Conservation (phyloP, 2,113 vertebrate genomes). For the Amia ocellicauda region DNA sequence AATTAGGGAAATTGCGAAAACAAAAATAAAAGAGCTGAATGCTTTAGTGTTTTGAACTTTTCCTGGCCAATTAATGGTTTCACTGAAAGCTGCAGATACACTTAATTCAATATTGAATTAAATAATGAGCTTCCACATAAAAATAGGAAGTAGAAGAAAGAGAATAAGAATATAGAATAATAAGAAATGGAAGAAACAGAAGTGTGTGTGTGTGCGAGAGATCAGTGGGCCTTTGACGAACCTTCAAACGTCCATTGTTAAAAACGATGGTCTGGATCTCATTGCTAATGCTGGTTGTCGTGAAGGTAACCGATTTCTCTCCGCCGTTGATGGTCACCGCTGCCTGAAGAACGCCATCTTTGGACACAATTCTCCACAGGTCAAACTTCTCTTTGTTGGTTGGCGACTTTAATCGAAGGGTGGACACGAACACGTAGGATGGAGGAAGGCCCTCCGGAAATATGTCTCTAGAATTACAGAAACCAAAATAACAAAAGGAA, state of each 20-base stretch:
- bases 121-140: neutral
- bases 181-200: too few relatives aligned
- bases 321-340: slow-evolving; percentile 60
- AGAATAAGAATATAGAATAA: too few relatives aligned
- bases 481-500: neutral
- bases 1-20: slow-evolving; percentile 17
- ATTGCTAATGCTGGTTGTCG: slow-evolving; percentile 45
- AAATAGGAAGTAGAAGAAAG: too few relatives aligned
- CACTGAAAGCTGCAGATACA: neutral
- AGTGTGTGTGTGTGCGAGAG: neutral
- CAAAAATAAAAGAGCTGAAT: neutral
- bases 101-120: slow-evolving; percentile 2
- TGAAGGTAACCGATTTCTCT: slow-evolving; percentile 56
- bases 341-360: slow-evolving; percentile 56
- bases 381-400: slow-evolving; percentile 51
- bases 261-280: slow-evolving; percentile 53
- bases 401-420: slow-evolving; percentile 56
- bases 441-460: slow-evolving; percentile 75
- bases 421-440: slow-evolving; percentile 72
- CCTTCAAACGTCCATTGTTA: slow-evolving; percentile 51
- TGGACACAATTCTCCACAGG: slow-evolving; percentile 68
- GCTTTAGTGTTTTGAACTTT: too few relatives aligned
- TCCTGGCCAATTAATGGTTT: neutral
- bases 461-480: slow-evolving; percentile 53
- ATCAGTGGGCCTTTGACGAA: slow-evolving; percentile 19